phyloP scores from a whole-genome alignment of 2,113 vertebrate species.

The Alligator sinensis region DNA sequence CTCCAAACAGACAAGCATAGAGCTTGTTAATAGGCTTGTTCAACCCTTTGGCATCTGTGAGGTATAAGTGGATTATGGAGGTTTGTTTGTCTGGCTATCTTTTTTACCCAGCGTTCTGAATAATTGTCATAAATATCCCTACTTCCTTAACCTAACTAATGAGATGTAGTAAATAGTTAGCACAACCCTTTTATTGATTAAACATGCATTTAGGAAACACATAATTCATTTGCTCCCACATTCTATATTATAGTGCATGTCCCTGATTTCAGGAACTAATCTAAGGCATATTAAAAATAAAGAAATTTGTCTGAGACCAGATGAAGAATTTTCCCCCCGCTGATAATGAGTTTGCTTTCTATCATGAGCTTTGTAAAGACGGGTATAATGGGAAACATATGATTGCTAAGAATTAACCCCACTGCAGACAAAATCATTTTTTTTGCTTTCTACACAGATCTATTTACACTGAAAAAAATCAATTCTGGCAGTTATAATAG shows the following conservation, averaged over 20 bases:
- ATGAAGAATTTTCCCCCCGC: background rate
- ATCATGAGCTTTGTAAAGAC: background rate
- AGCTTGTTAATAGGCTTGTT: conserved; percentile 74
- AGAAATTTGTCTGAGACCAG: background rate
- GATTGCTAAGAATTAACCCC: conserved; percentile 7
- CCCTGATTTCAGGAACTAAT: background rate
- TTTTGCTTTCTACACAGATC: conserved; percentile 21
- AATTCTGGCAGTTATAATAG: background rate
- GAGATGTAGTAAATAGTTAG: conserved; percentile 61
- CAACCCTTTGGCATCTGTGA: conserved; percentile 70
- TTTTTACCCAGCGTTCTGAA: conserved; percentile 66
- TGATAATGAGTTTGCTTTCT: background rate
- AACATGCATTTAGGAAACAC: conserved; percentile 34
- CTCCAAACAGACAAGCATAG: conserved; percentile 60
- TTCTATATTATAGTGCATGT: accelerated
- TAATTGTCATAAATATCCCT: conserved; percentile 64
- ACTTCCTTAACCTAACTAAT: conserved; percentile 67
- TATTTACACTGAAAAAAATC: conserved; percentile 19
- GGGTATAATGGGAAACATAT: conserved; percentile 8
- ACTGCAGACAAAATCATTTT: background rate
- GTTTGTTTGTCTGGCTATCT: conserved; percentile 72
- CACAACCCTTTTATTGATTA: conserved; percentile 51
- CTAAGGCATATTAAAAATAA: background rate
- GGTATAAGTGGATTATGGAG: conserved; percentile 69
- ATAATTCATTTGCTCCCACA: background rate